Evolutionary conservation across 2,113 vertebrate species (phyloP), one percentile per base, ranked within the genome.

Genomic region (Otus sunia): DNA sequence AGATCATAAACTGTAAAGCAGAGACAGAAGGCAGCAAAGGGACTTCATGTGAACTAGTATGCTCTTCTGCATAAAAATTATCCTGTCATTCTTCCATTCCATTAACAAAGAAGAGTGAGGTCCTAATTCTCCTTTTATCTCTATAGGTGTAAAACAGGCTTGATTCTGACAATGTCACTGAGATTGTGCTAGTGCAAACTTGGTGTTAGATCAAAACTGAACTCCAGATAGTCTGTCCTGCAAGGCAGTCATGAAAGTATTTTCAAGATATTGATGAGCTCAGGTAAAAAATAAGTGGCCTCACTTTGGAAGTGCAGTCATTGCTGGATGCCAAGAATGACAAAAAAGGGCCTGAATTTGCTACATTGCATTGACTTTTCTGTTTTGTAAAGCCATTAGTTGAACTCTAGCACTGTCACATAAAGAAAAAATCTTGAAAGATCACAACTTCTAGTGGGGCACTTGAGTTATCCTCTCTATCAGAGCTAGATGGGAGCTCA

Each of bases 31-130:
- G 50, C 52, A 36, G 10, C 11, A 26, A 78, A 78, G 20, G 25
- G 26, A 26, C 0, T 11, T 37, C 0, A 0, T 23, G 26, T 56
- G 34, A 49, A 8, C 5, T 39, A 25, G 2, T 25, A 9, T 1
- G 1, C 12, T 49, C 8, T 63, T 71, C 73, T 64, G 10, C 14
- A 18, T 0, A 20, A 34, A 68, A 87, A 71, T 58, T 39, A 66
- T 37, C 21, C 39, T 68, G 43, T 20, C 53, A 11, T 49, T 52
- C 53, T 76, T 36, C 36, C 8, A 11, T 68, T 55, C 52, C 45
- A 12, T n/a, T 59, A 77, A 29, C 15, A 43, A 58, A 58, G 23
- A 25, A 52, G 6, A 21, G 2, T 5, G 29, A 75, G 34, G 15
- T 6, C 18, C 14, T 67, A 39, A n/a, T 29, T 72, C 13, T 36